phyloP scores from a whole-genome alignment of 2,113 vertebrate genomes.

The Willisornis vidua region DNA sequence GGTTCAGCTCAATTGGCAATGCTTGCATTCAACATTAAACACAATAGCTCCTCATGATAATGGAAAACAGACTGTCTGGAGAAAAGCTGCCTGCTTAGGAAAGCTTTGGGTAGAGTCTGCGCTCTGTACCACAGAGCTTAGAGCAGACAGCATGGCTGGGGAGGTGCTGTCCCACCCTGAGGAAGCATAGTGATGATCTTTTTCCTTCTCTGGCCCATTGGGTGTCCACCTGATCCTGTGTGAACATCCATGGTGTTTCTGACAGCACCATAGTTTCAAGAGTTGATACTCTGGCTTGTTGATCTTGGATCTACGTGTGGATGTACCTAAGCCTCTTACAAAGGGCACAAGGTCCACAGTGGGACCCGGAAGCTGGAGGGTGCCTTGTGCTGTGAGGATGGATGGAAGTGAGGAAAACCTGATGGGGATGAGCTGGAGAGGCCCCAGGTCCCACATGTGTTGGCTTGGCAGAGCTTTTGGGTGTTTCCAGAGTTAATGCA shows the following conservation, averaged over 20 bases:
- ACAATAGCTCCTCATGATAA: background rate
- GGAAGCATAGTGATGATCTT: background rate
- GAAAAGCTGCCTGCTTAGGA: background rate
- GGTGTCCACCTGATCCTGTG: background rate
- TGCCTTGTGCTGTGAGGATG: background rate
- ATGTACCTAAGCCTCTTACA: background rate
- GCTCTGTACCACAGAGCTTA: fast-evolving
- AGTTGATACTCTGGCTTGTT: background rate
- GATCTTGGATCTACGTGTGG: fast-evolving
- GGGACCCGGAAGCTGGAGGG: background rate
- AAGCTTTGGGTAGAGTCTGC: background rate
- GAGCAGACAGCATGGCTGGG: background rate
- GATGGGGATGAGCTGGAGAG: background rate
- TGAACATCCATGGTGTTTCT: background rate
- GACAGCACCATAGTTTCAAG: background rate
- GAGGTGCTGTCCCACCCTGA: background rate
- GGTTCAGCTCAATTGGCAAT: background rate
- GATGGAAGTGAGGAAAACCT: background rate
- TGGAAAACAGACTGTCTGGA: background rate
- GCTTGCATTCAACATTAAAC: background rate
- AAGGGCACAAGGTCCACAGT: background rate
- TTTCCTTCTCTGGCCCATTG: background rate
- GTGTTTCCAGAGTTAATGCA: conserved; percentile 44
- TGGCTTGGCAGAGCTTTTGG: conserved; percentile 17
- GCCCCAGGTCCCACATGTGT: fast-evolving